These are phyloP conservation scores for Lepidothrix coronata DNA, from an alignment of 2,113 vertebrate genomes.

Conservation along the genomic window DNA sequence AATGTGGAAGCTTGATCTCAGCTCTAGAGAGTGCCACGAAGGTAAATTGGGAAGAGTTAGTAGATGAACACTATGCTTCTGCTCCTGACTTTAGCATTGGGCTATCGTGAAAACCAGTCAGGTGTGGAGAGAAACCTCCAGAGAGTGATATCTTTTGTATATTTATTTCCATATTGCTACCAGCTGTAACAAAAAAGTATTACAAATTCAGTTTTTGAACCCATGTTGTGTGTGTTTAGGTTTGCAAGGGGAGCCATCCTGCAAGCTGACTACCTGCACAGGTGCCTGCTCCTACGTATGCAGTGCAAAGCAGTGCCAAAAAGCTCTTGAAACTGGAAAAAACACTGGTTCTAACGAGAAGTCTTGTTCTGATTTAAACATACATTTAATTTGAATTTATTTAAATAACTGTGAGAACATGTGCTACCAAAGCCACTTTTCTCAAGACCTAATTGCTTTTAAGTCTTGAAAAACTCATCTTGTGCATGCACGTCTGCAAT, in stretches of 20 bases:
- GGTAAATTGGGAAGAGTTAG: not conserved
- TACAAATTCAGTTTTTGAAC: not conserved
- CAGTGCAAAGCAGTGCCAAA: not conserved
- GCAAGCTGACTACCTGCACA: not conserved
- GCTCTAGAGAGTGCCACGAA: not conserved
- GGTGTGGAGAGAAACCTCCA: not conserved
- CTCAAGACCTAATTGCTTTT: conserved; percentile 3
- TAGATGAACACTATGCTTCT: not conserved
- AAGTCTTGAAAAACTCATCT: conserved; percentile 17
- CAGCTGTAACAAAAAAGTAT: not conserved
- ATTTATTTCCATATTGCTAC: not conserved
- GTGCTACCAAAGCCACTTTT: conserved; percentile 8
- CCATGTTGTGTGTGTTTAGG: not conserved
- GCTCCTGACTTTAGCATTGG: not conserved
- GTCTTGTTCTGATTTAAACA: not conserved
- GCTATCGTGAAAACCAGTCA: fast-evolving
- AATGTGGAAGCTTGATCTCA: not conserved
- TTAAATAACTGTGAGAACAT: conserved; percentile 6
- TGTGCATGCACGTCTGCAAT: not conserved
- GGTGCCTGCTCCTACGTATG: not conserved
- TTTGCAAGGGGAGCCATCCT: not conserved
- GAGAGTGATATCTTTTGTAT: not conserved
- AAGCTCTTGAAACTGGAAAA: not conserved
- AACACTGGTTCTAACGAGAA: not conserved
- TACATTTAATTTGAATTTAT: conserved; percentile 19